Evolutionary conservation across 2,113 vertebrate species (phyloP).

Genomic region (Sander vitreus): DNA sequence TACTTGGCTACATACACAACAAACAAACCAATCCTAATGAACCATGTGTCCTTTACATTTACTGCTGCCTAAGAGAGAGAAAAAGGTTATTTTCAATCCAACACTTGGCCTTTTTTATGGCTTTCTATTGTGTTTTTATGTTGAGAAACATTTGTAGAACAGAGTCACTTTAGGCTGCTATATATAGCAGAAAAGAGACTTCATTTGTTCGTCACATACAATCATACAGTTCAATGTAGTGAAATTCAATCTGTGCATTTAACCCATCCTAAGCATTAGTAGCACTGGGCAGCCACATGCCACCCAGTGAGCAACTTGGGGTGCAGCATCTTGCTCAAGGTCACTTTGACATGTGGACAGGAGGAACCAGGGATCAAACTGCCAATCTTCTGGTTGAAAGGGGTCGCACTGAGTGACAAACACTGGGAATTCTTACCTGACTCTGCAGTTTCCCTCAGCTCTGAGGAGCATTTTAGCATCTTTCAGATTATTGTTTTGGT

Average conservation of each 20-base stretch:
- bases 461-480: not conserved
- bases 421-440: not conserved
- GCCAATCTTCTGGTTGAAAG: no score
- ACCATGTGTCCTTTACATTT: not conserved
- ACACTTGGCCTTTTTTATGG: not conserved
- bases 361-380: no score
- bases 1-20: not conserved
- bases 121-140: not conserved
- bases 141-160: not conserved
- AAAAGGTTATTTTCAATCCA: not conserved
- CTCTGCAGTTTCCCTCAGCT: not conserved
- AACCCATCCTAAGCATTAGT: no score
- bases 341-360: no score
- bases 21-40: conserved; percentile 12
- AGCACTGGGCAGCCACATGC: no score
- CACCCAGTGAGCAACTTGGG: no score
- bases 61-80: no score
- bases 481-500: not conserved
- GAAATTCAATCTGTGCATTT: no score
- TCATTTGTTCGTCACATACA: no score
- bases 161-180: not conserved
- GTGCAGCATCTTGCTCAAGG: no score
- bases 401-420: not conserved
- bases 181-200: no score
- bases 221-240: no score